Evolutionary conservation across 1,140 invertebrate genomes (phyloP).

Genomic region (Pinna nobilis): DNA sequence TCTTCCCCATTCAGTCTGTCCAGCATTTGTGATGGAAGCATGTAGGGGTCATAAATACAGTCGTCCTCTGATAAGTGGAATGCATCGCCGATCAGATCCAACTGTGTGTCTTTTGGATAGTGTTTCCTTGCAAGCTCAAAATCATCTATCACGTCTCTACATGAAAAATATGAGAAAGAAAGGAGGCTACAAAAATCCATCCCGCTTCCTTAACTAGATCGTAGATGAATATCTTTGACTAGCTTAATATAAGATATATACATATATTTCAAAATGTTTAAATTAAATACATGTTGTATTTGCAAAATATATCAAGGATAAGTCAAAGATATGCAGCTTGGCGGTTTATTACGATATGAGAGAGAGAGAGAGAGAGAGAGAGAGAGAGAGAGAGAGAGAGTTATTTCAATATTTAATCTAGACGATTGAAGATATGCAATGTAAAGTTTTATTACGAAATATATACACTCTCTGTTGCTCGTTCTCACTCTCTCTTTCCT

Average conservation of each 20-base stretch:
- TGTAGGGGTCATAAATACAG: constrained; percentile 47
- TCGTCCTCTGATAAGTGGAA: constrained; percentile 59
- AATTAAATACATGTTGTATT: background rate
- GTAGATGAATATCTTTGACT: background rate
- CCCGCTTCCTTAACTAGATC: background rate
- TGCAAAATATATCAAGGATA: background rate
- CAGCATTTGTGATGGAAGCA: constrained; percentile 52
- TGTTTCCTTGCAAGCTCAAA: constrained; percentile 40
- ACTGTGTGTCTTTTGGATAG: constrained; percentile 46
- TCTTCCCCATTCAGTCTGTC: constrained; percentile 43
- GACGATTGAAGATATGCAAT: too few relatives aligned
- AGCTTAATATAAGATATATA: background rate
- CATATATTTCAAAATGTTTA: background rate
- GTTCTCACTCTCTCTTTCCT: too few relatives aligned
- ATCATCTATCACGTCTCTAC: constrained; percentile 53
- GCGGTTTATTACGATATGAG: too few relatives aligned
- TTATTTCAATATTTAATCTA: too few relatives aligned
- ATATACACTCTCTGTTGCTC: too few relatives aligned
- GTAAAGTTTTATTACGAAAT: too few relatives aligned
- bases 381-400: too few relatives aligned
- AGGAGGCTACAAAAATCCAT: too few relatives aligned
- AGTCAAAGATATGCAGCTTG: background rate
- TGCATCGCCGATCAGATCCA: constrained; percentile 47
- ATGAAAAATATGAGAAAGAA: constrained; percentile 3
- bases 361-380: too few relatives aligned